Conservation (phyloP, 2,113 vertebrate genomes). For the Silurus meridionalis region DNA sequence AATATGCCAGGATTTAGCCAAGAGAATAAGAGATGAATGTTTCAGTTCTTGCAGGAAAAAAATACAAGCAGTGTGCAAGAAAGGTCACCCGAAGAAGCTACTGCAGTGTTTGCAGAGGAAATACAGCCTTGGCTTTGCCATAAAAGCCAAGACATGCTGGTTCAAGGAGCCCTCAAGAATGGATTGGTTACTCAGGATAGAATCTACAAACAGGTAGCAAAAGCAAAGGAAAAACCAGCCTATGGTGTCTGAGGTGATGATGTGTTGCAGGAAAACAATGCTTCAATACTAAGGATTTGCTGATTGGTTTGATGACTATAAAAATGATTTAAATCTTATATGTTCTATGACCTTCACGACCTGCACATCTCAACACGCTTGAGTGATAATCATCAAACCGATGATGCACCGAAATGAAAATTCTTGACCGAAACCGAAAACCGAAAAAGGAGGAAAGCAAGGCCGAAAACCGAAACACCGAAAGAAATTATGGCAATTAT, state of each 20-base stretch:
- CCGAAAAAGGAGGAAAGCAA: no score
- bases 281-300: neutral
- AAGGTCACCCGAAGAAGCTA: slow-evolving; percentile 3
- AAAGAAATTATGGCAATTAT: no score
- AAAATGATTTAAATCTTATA: neutral
- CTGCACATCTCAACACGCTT: neutral
- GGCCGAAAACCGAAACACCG: no score
- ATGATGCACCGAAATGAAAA: no score
- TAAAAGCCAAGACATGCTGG: slow-evolving; percentile 4
- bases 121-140: neutral
- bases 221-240: neutral
- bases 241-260: neutral
- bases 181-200: neutral
- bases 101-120: neutral
- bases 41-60: slow-evolving; percentile 28
- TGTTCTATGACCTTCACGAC: neutral
- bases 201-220: neutral
- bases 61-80: neutral
- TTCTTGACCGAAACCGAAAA: no score
- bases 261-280: neutral
- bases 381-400: neutral
- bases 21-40: slow-evolving; percentile 40
- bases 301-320: neutral
- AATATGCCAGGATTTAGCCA: slow-evolving; percentile 45
- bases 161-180: neutral